Percentiles rank a stretch among this genome's conserved stretches.
phyloP scores from a whole-genome alignment of 1,140 invertebrate genomes.

The Procambarus virginalis region DNA sequence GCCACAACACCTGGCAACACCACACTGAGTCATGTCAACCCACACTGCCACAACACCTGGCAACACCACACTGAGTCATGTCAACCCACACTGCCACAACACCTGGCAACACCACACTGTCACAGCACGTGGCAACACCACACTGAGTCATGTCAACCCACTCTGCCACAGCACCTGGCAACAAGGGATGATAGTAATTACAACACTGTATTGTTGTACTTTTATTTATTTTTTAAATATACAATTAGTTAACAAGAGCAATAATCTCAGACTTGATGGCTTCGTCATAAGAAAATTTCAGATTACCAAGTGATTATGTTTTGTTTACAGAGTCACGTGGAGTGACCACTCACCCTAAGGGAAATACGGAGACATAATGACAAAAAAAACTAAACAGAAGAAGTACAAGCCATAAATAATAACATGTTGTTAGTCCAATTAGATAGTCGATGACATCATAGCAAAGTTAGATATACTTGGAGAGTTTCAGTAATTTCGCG shows the following conservation, averaged over 20 bases:
- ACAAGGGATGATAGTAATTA: neutral
- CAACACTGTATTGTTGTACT: conserved; percentile 35
- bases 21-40: no score
- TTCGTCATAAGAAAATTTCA: neutral
- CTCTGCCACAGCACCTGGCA: no score
- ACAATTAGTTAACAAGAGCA: conserved; percentile 66
- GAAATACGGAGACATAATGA: neutral
- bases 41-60: no score
- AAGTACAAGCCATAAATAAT: conserved; percentile 37
- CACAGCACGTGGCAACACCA: no score
- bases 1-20: no score
- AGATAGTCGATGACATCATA: conserved; percentile 40
- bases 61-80: no score
- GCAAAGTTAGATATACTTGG: conserved; percentile 52
- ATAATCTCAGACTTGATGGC: conserved; percentile 35
- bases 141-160: no score
- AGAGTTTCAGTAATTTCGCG: conserved; percentile 4
- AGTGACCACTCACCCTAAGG: neutral
- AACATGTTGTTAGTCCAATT: conserved; percentile 36
- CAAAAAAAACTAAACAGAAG: conserved; percentile 10
- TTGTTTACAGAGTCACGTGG: neutral
- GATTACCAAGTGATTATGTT: neutral
- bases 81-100: no score
- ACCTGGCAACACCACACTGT: no score
- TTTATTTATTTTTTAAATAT: conserved; percentile 67